Conservation (phyloP, 37 sponge, comb jelly and placozoan species). For the Ephydatia muelleri region DNA sequence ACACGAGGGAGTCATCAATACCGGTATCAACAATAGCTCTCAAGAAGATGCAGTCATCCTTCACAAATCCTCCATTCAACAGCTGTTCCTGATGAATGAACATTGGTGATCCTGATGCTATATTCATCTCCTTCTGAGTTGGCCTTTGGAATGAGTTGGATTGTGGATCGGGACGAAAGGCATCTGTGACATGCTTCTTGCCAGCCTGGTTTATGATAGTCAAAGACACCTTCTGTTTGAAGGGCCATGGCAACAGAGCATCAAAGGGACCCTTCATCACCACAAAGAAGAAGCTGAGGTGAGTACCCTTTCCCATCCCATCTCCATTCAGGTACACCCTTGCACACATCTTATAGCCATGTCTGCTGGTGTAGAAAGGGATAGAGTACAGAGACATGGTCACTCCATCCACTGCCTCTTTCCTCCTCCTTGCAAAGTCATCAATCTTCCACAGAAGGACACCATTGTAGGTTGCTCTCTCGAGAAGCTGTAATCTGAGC, state of each 20-base stretch:
- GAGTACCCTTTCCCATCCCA: slow-evolving; percentile 67
- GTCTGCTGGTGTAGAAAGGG: slow-evolving; percentile 69
- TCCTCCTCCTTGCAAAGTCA: slow-evolving; percentile 44
- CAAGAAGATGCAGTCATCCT: slow-evolving; percentile 70
- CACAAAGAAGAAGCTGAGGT: slow-evolving; percentile 80
- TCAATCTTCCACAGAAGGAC: slow-evolving; percentile 76
- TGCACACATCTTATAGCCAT: slow-evolving; percentile 84
- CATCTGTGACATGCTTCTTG: slow-evolving; percentile 54
- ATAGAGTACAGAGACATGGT: slow-evolving; percentile 75
- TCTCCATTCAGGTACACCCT: slow-evolving; percentile 77
- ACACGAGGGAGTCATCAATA: not conserved
- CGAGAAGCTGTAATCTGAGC: slow-evolving; percentile 67
- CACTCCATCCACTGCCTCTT: slow-evolving; percentile 64
- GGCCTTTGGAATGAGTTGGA: slow-evolving; percentile 74
- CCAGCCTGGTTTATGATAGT: slow-evolving; percentile 61
- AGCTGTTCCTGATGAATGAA: slow-evolving; percentile 56
- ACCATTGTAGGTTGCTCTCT: slow-evolving; percentile 67
- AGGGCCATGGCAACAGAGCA: slow-evolving; percentile 74
- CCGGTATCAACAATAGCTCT: slow-evolving; percentile 47
- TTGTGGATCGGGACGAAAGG: slow-evolving; percentile 66
- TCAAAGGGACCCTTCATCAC: slow-evolving; percentile 73
- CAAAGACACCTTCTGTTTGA: slow-evolving; percentile 73
- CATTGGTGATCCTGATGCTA: slow-evolving; percentile 76
- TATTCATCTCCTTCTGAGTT: slow-evolving; percentile 68
- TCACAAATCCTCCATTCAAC: slow-evolving; percentile 48